Evolutionary conservation across 2,888 invertebrate species (phyloP).

Genomic region (Ochropleura plecta): DNA sequence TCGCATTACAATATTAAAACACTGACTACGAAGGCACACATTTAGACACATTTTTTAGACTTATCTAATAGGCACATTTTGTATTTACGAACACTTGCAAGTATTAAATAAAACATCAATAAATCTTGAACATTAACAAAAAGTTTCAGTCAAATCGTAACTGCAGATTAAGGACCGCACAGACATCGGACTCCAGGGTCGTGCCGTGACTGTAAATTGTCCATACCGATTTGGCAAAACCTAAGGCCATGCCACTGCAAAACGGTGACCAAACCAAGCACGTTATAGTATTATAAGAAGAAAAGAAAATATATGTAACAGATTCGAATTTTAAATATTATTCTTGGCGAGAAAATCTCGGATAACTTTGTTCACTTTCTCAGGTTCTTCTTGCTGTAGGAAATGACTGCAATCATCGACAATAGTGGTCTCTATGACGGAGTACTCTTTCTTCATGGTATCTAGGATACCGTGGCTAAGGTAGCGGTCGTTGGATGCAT

Average conservation of each 20-base stretch:
- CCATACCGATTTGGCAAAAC: background rate
- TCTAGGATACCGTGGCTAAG: constrained; percentile 75
- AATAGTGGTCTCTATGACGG: constrained; percentile 82
- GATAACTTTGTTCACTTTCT: constrained; percentile 87
- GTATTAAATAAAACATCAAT: background rate
- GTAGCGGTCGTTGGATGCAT: constrained; percentile 85
- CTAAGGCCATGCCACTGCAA: background rate
- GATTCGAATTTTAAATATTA: constrained; percentile 67
- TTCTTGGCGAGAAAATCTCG: constrained; percentile 84
- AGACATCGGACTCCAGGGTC: background rate
- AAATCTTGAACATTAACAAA: background rate
- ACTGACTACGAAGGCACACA: constrained; percentile 42
- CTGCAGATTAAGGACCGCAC: background rate
- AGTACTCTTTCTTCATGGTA: constrained; percentile 81
- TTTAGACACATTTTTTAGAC: constrained; percentile 2
- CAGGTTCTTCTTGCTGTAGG: constrained; percentile 90
- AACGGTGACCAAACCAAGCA: background rate
- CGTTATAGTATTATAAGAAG: background rate
- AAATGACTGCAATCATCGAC: constrained; percentile 88
- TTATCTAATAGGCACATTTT: constrained; percentile 7
- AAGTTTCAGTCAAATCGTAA: background rate
- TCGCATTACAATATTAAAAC: constrained; percentile 29
- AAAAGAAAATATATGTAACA: background rate
- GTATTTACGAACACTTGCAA: constrained; percentile 12
- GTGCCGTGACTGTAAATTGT: background rate